Evolutionary conservation across 1,140 invertebrate genomes (phyloP).

Genomic region (Condylostylus longicornis): DNA sequence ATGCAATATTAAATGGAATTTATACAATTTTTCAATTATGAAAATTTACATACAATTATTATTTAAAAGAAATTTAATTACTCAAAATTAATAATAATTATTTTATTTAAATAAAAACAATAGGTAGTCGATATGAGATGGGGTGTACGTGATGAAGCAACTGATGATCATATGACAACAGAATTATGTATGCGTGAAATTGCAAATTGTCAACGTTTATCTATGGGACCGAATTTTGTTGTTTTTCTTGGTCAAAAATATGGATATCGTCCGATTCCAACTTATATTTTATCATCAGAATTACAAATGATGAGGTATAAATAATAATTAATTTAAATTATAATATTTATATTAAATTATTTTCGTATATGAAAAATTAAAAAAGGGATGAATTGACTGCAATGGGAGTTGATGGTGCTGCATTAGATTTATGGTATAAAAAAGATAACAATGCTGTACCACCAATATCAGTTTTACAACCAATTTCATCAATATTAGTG

Average conservation of each 20-base stretch:
- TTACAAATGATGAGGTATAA: conserved; percentile 71
- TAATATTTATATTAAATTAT: neutral
- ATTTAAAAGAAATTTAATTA: neutral
- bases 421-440: conserved; percentile 90
- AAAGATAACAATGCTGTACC: conserved; percentile 92
- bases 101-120: neutral
- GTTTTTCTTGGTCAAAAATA: conserved; percentile 97
- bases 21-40: too few species aligned
- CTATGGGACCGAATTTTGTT: conserved; percentile 97
- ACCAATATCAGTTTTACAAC: conserved; percentile 83
- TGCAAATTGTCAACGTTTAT: conserved; percentile 89
- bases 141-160: conserved; percentile 90
- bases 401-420: conserved; percentile 62
- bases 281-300: conserved; percentile 84
- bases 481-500: conserved; percentile 90
- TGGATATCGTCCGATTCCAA: conserved; percentile 92
- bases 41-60: too few species aligned
- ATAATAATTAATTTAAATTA: neutral
- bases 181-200: conserved; percentile 97
- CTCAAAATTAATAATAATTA: neutral
- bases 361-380: too few species aligned
- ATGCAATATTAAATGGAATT: too few species aligned
- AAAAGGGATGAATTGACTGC: conserved; percentile 30
- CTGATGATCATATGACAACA: conserved; percentile 98
- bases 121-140: conserved; percentile 98